Base-by-base conservation (phyloP, 1,140 invertebrate genomes). In the Drosophila bipectinata region DNA sequence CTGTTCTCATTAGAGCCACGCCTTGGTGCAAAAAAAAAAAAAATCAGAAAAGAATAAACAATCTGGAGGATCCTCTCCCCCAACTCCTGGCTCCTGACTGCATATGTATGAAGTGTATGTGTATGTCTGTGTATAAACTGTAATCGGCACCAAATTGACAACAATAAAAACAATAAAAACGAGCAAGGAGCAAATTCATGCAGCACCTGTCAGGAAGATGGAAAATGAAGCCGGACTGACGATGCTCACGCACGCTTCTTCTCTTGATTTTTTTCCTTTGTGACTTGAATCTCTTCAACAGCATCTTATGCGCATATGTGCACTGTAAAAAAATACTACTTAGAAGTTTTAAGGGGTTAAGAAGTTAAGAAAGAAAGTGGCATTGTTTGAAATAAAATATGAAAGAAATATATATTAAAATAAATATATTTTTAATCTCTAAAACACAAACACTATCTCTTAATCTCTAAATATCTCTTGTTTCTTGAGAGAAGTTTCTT, bases 81-180 rank as follows among this genome's bases (percentile, higher is more conserved):
- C 6, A 12, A 1, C 41, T 21, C 30, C 21, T 14, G 8, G 1
- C 26, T 6, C 4, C 26, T 28, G 6, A 28, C 14, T 2, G 10
- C 44, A 14, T 30, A 15, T 18, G 2, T 26, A 15, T 34, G 49
- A 0, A 2, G 30, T 32, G 12, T 39, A 4, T 6, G 37, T 28
- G 12, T 12, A 28, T 45, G 28, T 41, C 30, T 30, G 30, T 39
- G 62, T 30, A 63, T 59, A 67, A 34, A 52, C 45, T 68, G 75
- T 80, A 80, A 80, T 80, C 78, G 71, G 58, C 79, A 82, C 79
- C 79, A 82, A 82, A 82, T 82, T 82, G 79, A 82, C 79, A 82
- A 82, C 74, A 82, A 83, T 81, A 81, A 82, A 80, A 73, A 53
- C 44, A 32, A 32, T 32, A 37, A 37, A 37, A 8, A 41, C n/a